Conservation (phyloP, 37 sponge, comb jelly and placozoan genomes). For the Diacarnus erythraeanus region DNA sequence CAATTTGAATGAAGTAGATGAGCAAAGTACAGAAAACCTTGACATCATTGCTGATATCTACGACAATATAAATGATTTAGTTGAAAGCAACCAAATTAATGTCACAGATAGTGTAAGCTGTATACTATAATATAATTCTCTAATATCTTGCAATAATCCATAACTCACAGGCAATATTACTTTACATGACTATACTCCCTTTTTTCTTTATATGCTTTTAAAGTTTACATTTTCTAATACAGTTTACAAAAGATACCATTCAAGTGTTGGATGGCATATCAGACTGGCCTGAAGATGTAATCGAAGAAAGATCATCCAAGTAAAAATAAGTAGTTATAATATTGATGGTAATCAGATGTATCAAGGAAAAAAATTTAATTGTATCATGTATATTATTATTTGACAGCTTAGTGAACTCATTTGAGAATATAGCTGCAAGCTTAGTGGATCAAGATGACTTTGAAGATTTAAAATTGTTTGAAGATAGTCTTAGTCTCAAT, state of each 20-base stretch:
- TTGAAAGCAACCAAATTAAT: neutral
- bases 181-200: neutral
- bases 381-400: neutral
- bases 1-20: constrained; percentile 6
- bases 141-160: neutral
- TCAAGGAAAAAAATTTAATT: too few species aligned
- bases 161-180: neutral
- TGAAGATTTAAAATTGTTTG: neutral
- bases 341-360: neutral
- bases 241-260: constrained; percentile 29
- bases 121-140: neutral
- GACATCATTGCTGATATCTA: constrained; percentile 13
- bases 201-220: constrained; percentile 1
- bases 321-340: neutral
- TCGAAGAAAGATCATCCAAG: constrained; percentile 20
- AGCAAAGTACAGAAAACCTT: constrained; percentile 42
- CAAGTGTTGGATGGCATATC: constrained; percentile 23
- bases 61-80: neutral
- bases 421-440: constrained; percentile 44
- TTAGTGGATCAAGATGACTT: constrained; percentile 30
- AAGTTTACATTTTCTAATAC: neutral
- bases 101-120: constrained; percentile 22
- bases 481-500: neutral
- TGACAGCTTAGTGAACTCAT: constrained; percentile 27
- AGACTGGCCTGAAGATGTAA: constrained; percentile 45